phyloP scores from a whole-genome alignment of 2,113 vertebrate species.

The Chamaetylas fuelleborni region DNA sequence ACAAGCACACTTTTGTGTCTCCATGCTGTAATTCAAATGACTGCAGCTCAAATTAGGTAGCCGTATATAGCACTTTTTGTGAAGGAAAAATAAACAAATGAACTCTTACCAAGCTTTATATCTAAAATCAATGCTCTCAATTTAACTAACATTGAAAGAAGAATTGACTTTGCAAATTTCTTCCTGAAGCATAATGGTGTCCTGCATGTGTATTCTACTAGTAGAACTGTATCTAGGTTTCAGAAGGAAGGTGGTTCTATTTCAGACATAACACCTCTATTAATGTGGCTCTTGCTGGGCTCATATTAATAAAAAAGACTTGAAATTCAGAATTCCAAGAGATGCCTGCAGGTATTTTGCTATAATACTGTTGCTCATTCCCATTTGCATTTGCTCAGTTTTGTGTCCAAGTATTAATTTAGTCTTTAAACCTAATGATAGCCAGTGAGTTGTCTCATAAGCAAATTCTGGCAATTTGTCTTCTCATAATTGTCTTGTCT shows the following conservation, averaged over 20 bases:
- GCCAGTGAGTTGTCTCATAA: background rate
- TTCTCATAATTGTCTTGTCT: background rate
- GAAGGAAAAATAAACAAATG: slow-evolving; percentile 28
- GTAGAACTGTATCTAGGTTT: background rate
- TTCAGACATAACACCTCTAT: background rate
- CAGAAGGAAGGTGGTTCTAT: background rate
- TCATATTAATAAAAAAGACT: background rate
- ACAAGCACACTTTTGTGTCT: background rate
- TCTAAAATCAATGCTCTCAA: slow-evolving; percentile 41
- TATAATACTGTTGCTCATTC: background rate
- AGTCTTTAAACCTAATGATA: background rate
- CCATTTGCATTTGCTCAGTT: background rate
- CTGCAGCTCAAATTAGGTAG: background rate
- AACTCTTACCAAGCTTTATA: background rate
- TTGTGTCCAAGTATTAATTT: background rate
- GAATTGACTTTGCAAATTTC: slow-evolving; percentile 31
- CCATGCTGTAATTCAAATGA: background rate
- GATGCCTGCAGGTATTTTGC: background rate
- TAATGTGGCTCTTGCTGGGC: background rate
- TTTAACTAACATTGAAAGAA: slow-evolving; percentile 44
- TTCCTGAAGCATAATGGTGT: background rate
- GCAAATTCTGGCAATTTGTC: background rate
- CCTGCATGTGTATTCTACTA: background rate
- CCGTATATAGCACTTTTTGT: background rate
- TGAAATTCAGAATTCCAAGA: background rate